Evolutionary conservation across 37 sponge, comb jelly and placozoan genomes (phyloP).

Genomic region (Agelas oroides): DNA sequence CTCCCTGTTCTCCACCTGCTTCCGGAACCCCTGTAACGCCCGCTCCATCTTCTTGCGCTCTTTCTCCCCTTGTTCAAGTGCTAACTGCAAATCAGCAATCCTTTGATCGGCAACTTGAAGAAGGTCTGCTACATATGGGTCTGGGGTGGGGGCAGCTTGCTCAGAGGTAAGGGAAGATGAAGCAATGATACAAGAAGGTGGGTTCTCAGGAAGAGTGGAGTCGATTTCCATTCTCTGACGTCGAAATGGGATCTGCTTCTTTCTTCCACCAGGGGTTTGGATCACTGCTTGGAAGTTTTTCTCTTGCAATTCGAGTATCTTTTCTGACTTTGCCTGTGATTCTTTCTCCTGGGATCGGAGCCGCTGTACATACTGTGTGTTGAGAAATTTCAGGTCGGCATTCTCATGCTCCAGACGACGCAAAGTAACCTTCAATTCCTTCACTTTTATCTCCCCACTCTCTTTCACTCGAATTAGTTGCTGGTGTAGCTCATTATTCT

Average conservation of each 20-base stretch:
- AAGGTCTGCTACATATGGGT: slow-evolving; percentile 92
- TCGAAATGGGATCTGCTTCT: slow-evolving; percentile 88
- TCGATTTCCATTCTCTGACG: slow-evolving; percentile 97
- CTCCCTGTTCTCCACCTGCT: slow-evolving; percentile 90
- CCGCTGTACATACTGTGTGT: slow-evolving; percentile 92
- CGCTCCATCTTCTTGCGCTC: slow-evolving; percentile 51
- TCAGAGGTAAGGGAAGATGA: no score
- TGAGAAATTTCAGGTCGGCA: slow-evolving; percentile 96
- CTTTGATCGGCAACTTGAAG: slow-evolving; percentile 91
- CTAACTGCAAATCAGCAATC: slow-evolving; percentile 76
- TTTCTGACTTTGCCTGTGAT: slow-evolving; percentile 75
- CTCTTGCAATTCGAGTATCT: slow-evolving; percentile 92
- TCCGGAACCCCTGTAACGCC: slow-evolving; percentile 65
- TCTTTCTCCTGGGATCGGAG: slow-evolving; percentile 84
- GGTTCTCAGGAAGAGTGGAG: slow-evolving; percentile 64
- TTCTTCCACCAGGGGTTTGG: slow-evolving; percentile 96
- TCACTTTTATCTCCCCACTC: slow-evolving; percentile 56
- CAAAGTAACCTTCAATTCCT: slow-evolving; percentile 81
- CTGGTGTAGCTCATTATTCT: slow-evolving; percentile 94
- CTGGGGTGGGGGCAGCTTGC: slow-evolving; percentile 38
- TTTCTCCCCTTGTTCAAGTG: slow-evolving; percentile 53
- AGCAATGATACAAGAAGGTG: not conserved
- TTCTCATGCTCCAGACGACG: slow-evolving; percentile 94
- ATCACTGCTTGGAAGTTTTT: slow-evolving; percentile 97
- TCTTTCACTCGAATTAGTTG: slow-evolving; percentile 88